A percentile compares a stretch with the other conserved stretches of the same genome.
Evolutionary conservation across 2,888 invertebrate species (phyloP).

Genomic region (Drosophila subsilvestris): DNA sequence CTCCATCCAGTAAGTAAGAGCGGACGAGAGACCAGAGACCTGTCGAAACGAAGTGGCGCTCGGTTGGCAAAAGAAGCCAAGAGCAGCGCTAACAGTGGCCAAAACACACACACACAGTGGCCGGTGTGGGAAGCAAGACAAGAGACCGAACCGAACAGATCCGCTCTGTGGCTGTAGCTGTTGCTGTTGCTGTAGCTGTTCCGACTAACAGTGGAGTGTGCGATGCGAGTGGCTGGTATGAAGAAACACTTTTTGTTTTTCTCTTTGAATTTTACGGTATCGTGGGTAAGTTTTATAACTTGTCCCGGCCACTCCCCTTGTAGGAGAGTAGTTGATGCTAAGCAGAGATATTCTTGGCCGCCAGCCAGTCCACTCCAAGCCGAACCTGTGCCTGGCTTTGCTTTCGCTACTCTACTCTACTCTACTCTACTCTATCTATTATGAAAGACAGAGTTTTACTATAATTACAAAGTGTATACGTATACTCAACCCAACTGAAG

Average conservation of each 20-base stretch:
- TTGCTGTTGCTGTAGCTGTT: not conserved
- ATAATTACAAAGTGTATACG: conserved; percentile 23
- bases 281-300: conserved; percentile 43
- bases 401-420: conserved; percentile 23
- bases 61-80: conserved; percentile 20
- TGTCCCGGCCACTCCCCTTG: conserved; percentile 29
- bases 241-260: conserved; percentile 16
- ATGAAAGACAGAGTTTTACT: conserved; percentile 35
- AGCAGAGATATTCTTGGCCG: conserved; percentile 27
- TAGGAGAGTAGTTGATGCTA: conserved; percentile 23
- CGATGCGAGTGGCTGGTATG: not conserved
- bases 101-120: conserved; percentile 3
- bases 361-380: conserved; percentile 7
- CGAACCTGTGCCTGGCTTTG: conserved; percentile 4
- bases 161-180: not conserved
- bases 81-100: conserved; percentile 15
- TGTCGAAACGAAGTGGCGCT: conserved; percentile 18
- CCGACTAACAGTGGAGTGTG: not conserved
- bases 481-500: not conserved
- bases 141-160: not conserved
- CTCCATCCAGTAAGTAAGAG: conserved; percentile 23
- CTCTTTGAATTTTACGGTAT: conserved; percentile 38
- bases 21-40: conserved; percentile 1
- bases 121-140: conserved; percentile 9
- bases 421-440: conserved; percentile 18